Evolutionary conservation across 2,113 vertebrate species (phyloP).

Genomic region (Clupea harengus): DNA sequence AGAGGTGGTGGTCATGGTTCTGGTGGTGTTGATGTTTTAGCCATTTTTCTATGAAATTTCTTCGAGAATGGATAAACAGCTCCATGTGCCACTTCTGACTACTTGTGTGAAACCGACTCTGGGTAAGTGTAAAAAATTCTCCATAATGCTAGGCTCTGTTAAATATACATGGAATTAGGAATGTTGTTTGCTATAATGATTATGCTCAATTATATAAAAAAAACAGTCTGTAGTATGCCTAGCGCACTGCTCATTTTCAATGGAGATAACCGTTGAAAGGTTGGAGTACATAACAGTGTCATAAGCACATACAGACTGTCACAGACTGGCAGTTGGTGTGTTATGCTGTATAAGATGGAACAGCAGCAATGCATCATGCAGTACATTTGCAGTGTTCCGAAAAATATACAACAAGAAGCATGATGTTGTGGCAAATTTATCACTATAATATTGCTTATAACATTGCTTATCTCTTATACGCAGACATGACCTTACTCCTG

Average conservation of each 20-base stretch:
- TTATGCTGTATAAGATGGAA: neutral
- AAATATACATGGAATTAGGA: neutral
- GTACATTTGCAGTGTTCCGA: neutral
- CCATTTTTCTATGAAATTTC: neutral
- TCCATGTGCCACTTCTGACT: neutral
- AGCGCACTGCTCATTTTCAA: neutral
- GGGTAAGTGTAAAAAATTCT: too few relatives aligned
- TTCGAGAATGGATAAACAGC: neutral
- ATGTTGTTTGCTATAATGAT: neutral
- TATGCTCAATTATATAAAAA: neutral
- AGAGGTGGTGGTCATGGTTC: neutral
- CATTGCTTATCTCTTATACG: neutral
- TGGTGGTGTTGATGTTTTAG: neutral
- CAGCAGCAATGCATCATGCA: neutral
- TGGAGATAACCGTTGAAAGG: too few relatives aligned
- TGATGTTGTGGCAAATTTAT: neutral
- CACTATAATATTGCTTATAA: neutral
- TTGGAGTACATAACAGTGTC: neutral
- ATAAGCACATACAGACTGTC: neutral
- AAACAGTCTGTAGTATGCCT: neutral
- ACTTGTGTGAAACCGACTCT: neutral
- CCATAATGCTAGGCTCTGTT: too few relatives aligned
- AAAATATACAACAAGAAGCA: neutral
- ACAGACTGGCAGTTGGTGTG: neutral
- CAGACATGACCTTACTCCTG: constrained; percentile 14